Base-by-base conservation (phyloP, 1,140 invertebrate species). In the Battus philenor region DNA sequence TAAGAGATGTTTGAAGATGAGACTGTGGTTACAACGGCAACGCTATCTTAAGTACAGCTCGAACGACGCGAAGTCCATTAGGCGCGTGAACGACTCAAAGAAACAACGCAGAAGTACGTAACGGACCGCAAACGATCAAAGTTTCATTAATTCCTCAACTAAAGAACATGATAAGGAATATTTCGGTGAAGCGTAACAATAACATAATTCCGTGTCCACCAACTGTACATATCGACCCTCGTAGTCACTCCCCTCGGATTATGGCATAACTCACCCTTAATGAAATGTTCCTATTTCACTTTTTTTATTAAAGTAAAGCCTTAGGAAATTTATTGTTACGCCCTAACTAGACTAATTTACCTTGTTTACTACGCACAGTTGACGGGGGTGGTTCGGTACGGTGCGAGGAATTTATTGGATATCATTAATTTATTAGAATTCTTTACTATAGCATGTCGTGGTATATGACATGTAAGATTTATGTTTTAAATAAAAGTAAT, bases 241-340 rank as follows among this genome's bases (percentile, higher is more conserved):
- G 16, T 6, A 36, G 33, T 36, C 33, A 20, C 33, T 36, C 33
- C 33, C 33, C 33, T 36, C 20, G 33, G 44, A 45, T 46, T 15
- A 45, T 29, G 20, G 20, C 50, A 43, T 53, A 53, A 47, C 50
- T 53, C 43, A 53, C 18, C 44, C 45, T 22, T 18, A 50, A 43
- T 38, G 30, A 52, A 46, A 52, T 24, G 30, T 43, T 44, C 33
- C 38, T 18, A 16, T 36, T 26, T 39, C 12, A 36, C 47, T 20
- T 17, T 41, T 31, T 50, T 55, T 50, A 50, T 50, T 50, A 50
- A 55, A 50, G 44, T 47, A 49, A 50, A 10, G 22, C 44, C 44
- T 31, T 17, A 33, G 39, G 30, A 48, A 50, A 55, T 55, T 50
- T 50, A 50, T 50, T 45, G 44, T 52, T 38, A 38, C 15, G 36